Conservation (phyloP, 2,113 vertebrate species). For the Narcine bancroftii region DNA sequence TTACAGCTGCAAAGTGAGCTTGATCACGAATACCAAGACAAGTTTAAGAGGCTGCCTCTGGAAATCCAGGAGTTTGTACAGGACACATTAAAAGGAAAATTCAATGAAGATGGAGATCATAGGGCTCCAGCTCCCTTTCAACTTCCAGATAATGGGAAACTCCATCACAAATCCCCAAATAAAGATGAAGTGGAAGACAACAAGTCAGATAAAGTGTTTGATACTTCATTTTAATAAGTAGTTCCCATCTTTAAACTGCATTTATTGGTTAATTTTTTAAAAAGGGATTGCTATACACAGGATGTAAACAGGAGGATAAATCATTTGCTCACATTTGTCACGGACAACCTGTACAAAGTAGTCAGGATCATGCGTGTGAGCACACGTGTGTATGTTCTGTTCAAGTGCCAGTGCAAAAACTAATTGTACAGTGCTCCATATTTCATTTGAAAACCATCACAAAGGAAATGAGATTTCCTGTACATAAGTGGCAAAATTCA, state of each 20-base stretch:
- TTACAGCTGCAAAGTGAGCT: conserved; percentile 82
- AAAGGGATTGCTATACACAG: neutral
- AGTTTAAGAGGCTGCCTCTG: conserved; percentile 88
- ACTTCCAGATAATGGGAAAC: conserved; percentile 61
- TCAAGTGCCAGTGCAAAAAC: neutral
- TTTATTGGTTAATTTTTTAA: neutral
- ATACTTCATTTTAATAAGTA: conserved; percentile 73
- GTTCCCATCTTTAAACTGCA: neutral
- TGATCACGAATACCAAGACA: conserved; percentile 97
- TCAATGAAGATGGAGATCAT: conserved; percentile 66
- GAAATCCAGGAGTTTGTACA: conserved; percentile 97
- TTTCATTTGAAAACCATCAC: neutral
- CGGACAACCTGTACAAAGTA: neutral
- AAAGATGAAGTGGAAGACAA: conserved; percentile 74
- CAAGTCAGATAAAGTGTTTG: conserved; percentile 70
- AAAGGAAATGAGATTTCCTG: too few relatives aligned
- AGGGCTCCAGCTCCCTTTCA: conserved; percentile 52
- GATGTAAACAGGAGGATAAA: neutral
- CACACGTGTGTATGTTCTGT: neutral
- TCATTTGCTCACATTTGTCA: too few relatives aligned
- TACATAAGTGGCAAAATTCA: conserved; percentile 41
- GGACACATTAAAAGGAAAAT: conserved; percentile 83
- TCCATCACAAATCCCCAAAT: conserved; percentile 74
- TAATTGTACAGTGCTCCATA: neutral
- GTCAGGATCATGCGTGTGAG: neutral